Conservation (phyloP, 2,797 vertebrate species). For the Parauchenoglanis ngamensis region DNA sequence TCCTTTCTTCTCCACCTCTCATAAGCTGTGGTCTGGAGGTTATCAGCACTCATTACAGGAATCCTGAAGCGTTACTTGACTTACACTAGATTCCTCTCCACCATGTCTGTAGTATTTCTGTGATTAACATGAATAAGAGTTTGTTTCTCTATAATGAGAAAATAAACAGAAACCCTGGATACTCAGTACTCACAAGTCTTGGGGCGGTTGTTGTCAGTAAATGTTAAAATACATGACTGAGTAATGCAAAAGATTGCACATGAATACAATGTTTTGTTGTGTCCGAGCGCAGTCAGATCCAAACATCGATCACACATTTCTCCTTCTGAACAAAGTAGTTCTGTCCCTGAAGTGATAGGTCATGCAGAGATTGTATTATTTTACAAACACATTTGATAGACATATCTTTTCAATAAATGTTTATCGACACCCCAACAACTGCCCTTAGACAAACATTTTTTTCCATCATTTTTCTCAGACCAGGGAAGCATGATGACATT, state of each 20-base stretch:
- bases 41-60: conserved; percentile 33
- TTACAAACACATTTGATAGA: neutral
- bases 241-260: neutral
- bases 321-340: neutral
- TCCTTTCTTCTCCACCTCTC: neutral
- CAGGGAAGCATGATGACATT: neutral
- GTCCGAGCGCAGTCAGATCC: neutral
- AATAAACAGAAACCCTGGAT: neutral
- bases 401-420: neutral
- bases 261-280: neutral
- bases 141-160: neutral
- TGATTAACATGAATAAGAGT: neutral
- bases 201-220: neutral
- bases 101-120: neutral
- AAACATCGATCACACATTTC: neutral
- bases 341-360: no score
- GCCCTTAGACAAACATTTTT: neutral
- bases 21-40: conserved; percentile 20
- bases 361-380: neutral
- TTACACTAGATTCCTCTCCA: neutral
- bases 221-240: neutral
- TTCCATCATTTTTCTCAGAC: neutral
- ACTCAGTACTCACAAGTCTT: neutral
- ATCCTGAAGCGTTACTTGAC: neutral
- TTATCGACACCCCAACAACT: neutral